Evolutionary conservation across 1,140 invertebrate genomes (phyloP).

Genomic region (Ceratina australensis): DNA sequence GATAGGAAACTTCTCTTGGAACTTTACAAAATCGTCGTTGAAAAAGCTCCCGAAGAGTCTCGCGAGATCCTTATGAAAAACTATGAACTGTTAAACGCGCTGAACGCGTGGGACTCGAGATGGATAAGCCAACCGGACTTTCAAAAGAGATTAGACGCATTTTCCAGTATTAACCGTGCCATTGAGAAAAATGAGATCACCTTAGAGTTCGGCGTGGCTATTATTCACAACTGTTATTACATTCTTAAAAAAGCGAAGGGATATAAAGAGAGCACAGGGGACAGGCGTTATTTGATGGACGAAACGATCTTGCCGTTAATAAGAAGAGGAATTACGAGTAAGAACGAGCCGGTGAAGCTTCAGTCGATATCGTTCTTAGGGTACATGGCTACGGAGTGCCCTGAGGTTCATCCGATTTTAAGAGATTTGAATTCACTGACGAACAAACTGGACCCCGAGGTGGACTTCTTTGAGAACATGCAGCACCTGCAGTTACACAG

Average conservation of each 20-base stretch:
- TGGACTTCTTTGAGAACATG: constrained; percentile 97
- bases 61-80: constrained; percentile 70
- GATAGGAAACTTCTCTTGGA: constrained; percentile 84
- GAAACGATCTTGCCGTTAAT: constrained; percentile 86
- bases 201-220: constrained; percentile 84
- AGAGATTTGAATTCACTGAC: constrained; percentile 87
- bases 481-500: constrained; percentile 92
- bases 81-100: constrained; percentile 81
- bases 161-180: constrained; percentile 83
- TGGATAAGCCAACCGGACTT: constrained; percentile 97
- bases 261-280: constrained; percentile 74
- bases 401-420: constrained; percentile 84
- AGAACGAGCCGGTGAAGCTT: constrained; percentile 84
- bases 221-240: constrained; percentile 91
- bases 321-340: constrained; percentile 84
- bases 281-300: constrained; percentile 85
- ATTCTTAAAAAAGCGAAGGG: constrained; percentile 83
- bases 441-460: constrained; percentile 88
- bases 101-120: constrained; percentile 92
- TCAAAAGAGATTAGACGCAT: constrained; percentile 87
- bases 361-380: constrained; percentile 90
- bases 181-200: constrained; percentile 81
- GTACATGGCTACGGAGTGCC: constrained; percentile 86
- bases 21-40: constrained; percentile 81
- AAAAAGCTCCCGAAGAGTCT: constrained; percentile 66